A percentile compares a stretch with the other conserved stretches of the same genome.
Evolutionary conservation across 92 coral and sea anemone genomes (phyloP).

Genomic region (Paragorgia papillata): DNA sequence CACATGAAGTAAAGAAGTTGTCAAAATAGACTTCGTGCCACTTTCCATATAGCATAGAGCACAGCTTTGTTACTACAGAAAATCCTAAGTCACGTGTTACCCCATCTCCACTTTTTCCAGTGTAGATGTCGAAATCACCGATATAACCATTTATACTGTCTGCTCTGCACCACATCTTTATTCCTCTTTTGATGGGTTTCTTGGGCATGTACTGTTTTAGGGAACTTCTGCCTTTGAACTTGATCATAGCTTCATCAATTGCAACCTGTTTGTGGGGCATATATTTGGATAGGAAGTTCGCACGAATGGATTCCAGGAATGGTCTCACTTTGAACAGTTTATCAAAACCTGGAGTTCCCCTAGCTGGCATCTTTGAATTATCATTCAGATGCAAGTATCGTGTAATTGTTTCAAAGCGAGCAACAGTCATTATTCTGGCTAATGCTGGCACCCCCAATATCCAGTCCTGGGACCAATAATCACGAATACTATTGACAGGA

Average conservation of each 20-base stretch:
- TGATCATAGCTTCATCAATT: slow-evolving; percentile 45
- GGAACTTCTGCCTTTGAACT: slow-evolving; percentile 26
- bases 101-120: slow-evolving; percentile 35
- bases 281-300: slow-evolving; percentile 9
- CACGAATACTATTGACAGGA: not conserved
- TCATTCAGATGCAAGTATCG: slow-evolving; percentile 32
- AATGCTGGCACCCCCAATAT: slow-evolving; percentile 13
- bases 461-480: slow-evolving; percentile 30
- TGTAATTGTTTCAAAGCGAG: slow-evolving; percentile 14
- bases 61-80: slow-evolving; percentile 45
- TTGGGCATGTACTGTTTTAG: slow-evolving; percentile 40
- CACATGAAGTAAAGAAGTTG: slow-evolving; percentile 49
- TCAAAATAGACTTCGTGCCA: slow-evolving; percentile 50
- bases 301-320: slow-evolving; percentile 36
- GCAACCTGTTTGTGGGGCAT: slow-evolving; percentile 17
- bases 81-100: slow-evolving; percentile 24
- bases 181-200: slow-evolving; percentile 42
- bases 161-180: slow-evolving; percentile 49
- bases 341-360: slow-evolving; percentile 25
- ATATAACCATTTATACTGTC: slow-evolving; percentile 30
- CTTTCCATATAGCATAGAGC: slow-evolving; percentile 38
- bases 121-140: slow-evolving; percentile 45
- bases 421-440: slow-evolving; percentile 18
- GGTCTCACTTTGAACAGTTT: slow-evolving; percentile 49
- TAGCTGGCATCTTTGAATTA: slow-evolving; percentile 57